These are phyloP conservation scores for Coptodon bakossiorum DNA, from an alignment of 2,113 vertebrate genomes.

Conservation along the genomic window DNA sequence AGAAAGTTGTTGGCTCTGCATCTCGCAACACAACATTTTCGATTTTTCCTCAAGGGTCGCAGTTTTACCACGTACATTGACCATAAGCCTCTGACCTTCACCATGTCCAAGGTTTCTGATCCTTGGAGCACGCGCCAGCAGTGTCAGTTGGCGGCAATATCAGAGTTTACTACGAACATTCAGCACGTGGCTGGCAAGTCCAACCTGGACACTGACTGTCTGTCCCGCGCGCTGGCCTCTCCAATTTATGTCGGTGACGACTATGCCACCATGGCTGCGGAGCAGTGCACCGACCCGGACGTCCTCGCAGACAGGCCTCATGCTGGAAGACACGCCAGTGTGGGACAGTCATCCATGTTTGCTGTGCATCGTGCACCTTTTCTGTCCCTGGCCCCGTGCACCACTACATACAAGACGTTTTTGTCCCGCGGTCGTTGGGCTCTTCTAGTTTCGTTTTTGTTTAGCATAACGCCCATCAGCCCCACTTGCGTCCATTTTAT, in stretches of 20 bases:
- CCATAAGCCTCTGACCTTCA: not conserved
- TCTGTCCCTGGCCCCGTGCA: too few species aligned
- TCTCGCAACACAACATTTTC: not conserved
- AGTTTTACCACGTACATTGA: not conserved
- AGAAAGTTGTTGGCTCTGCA: not conserved
- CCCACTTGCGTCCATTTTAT: too few species aligned
- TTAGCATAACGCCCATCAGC: too few species aligned
- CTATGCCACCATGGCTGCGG: rapidly evolving
- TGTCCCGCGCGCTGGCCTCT: rapidly evolving
- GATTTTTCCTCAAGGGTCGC: not conserved
- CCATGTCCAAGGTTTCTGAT: not conserved
- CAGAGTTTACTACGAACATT: rapidly evolving
- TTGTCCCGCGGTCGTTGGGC: too few species aligned
- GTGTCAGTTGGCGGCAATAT: not conserved
- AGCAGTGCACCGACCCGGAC: too few species aligned
- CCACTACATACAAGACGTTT: too few species aligned
- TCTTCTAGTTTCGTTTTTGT: too few species aligned
- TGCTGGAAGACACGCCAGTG: too few species aligned
- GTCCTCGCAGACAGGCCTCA: too few species aligned
- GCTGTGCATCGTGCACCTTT: too few species aligned
- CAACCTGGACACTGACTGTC: rapidly evolving
- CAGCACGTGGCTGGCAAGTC: not conserved
- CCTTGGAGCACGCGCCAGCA: not conserved
- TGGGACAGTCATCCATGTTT: too few species aligned
- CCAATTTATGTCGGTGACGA: not conserved